A percentile compares a stretch with the other conserved stretches of the same genome.
These are phyloP conservation scores for Drosophila ochracea DNA, from an alignment of 2,888 invertebrate genomes.

Conservation along the genomic window DNA sequence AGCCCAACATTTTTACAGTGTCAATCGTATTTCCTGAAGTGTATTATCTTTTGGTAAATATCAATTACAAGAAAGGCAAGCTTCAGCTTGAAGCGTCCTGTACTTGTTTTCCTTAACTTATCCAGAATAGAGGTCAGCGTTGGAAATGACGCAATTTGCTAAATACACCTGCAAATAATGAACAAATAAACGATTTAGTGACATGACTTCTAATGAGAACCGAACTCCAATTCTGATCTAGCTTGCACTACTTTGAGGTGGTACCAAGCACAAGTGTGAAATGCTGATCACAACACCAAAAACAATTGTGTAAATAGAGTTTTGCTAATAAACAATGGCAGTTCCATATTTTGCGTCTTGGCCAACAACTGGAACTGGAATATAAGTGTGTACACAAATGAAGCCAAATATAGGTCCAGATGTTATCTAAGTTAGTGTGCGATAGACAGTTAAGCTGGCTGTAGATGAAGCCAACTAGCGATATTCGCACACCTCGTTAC, in stretches of 20 bases:
- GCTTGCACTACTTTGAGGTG: constrained; percentile 32
- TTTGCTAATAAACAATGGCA: constrained; percentile 33
- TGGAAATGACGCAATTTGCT: constrained; percentile 52
- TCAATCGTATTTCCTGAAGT: constrained; percentile 3
- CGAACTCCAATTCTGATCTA: not conserved
- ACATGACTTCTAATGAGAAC: constrained; percentile 33
- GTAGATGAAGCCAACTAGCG: not conserved
- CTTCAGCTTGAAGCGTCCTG: not conserved
- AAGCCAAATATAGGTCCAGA: constrained; percentile 41
- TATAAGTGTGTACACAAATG: constrained; percentile 30
- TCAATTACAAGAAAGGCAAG: not conserved
- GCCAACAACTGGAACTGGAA: constrained; percentile 23
- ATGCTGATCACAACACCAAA: constrained; percentile 41
- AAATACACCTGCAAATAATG: constrained; percentile 34
- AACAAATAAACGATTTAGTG: constrained; percentile 49
- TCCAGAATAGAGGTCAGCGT: constrained; percentile 17
- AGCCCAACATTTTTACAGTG: not conserved
- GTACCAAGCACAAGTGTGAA: constrained; percentile 29
- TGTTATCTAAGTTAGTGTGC: constrained; percentile 13
- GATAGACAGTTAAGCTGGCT: not conserved
- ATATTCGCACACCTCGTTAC: constrained; percentile 33
- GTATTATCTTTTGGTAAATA: not conserved
- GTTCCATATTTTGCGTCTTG: constrained; percentile 33
- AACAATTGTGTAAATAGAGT: constrained; percentile 68
- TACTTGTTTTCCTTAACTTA: constrained; percentile 7